Evolutionary conservation across 2,113 vertebrate genomes (phyloP).

Genomic region (Saccopteryx leptura): DNA sequence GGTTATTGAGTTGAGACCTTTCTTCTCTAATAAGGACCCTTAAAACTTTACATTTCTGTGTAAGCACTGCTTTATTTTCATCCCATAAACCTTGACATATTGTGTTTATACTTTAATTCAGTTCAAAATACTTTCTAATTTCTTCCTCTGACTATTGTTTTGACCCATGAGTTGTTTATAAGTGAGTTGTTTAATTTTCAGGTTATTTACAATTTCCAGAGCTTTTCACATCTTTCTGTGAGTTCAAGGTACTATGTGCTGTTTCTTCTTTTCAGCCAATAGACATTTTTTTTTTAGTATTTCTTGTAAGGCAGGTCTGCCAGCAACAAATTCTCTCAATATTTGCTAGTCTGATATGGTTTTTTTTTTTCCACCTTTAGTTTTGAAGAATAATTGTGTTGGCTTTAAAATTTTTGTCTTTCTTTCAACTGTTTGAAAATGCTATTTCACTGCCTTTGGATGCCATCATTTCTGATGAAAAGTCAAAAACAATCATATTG

Average conservation of each 20-base stretch:
- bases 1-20: not conserved
- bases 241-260: not conserved
- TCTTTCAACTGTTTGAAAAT: conserved; percentile 55
- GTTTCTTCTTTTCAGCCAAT: not conserved
- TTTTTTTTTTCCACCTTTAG: not conserved
- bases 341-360: not conserved
- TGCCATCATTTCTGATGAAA: conserved; percentile 53
- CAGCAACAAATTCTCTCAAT: not conserved
- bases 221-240: not conserved
- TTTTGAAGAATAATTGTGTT: conserved; percentile 6
- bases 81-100: not conserved
- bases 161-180: not conserved
- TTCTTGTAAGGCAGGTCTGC: not conserved
- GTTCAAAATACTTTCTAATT: conserved; percentile 35
- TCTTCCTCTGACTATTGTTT: conserved; percentile 21
- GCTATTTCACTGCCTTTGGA: conserved; percentile 28
- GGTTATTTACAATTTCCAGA: not conserved
- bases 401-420: not conserved
- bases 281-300: not conserved
- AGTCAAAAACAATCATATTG: not conserved
- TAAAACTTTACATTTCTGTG: not conserved
- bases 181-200: conserved; percentile 37
- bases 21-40: conserved; percentile 12
- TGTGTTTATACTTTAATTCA: conserved; percentile 39
- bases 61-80: conserved; percentile 52